Conservation (phyloP, 2,113 vertebrate genomes). For the Carlito syrichta region DNA sequence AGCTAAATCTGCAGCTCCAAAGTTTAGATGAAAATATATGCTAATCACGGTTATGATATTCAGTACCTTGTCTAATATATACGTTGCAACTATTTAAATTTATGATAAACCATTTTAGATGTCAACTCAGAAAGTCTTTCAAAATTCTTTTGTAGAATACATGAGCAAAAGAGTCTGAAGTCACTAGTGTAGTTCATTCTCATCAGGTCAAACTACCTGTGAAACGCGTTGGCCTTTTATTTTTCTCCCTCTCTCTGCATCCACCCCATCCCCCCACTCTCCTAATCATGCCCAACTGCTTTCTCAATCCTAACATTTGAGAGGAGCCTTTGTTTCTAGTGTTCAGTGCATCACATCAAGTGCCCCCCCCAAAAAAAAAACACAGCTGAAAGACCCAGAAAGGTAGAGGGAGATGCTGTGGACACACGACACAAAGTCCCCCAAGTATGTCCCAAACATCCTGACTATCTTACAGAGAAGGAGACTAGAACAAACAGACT, state of each 20-base stretch:
- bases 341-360: neutral
- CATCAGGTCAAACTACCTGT: neutral
- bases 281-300: neutral
- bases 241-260: neutral
- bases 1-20: slow-evolving; percentile 26
- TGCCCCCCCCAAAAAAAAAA: neutral
- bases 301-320: neutral
- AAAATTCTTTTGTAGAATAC: neutral
- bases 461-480: neutral
- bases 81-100: slow-evolving; percentile 41
- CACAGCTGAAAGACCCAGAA: neutral
- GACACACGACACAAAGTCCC: neutral
- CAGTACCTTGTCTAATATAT: neutral
- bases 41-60: slow-evolving; percentile 14
- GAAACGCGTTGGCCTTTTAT: neutral
- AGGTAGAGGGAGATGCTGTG: neutral
- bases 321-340: neutral
- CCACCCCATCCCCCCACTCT: no score
- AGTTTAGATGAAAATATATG: slow-evolving; percentile 44
- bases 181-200: neutral
- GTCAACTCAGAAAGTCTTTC: slow-evolving; percentile 3
- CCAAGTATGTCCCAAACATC: neutral
- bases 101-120: slow-evolving; percentile 35
- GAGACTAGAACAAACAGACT: neutral
- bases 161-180: neutral